These are phyloP conservation scores for Crotophaga sulcirostris DNA, from an alignment of 2,113 vertebrate species.

Conservation along the genomic window DNA sequence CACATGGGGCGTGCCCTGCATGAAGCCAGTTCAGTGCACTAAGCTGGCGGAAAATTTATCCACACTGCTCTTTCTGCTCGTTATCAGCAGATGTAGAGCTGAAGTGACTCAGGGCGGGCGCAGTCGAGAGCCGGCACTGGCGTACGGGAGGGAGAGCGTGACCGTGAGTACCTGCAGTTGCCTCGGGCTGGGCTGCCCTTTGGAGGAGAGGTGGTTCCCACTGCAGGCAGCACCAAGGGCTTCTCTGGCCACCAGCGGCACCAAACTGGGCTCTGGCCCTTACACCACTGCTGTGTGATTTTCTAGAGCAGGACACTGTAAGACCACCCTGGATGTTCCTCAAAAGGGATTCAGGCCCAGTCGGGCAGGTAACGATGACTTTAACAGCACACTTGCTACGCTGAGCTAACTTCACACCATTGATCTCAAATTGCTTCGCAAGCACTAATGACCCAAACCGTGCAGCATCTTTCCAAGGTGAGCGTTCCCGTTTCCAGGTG, in stretches of 20 bases:
- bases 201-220: not conserved
- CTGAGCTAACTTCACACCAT: not conserved
- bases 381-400: not conserved
- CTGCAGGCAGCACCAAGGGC: not conserved
- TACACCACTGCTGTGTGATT: not conserved
- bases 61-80: not conserved
- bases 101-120: not conserved
- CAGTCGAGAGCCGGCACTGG: not conserved
- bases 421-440: not conserved
- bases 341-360: not conserved
- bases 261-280: rapidly evolving
- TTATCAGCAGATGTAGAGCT: not conserved
- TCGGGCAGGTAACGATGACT: not conserved
- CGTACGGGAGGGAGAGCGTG: rapidly evolving
- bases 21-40: not conserved
- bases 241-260: not conserved
- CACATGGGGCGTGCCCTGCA: not conserved
- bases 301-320: not conserved
- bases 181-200: not conserved
- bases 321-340: rapidly evolving
- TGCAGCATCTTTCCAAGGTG: not conserved
- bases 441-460: not conserved
- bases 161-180: rapidly evolving
- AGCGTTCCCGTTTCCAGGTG: not conserved
- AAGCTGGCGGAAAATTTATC: not conserved